Percentiles rank a stretch among this genome's conserved stretches.
These are phyloP conservation scores for Astreopora myriophthalma DNA, from an alignment of 64 coral and sea anemone species.

Conservation along the genomic window DNA sequence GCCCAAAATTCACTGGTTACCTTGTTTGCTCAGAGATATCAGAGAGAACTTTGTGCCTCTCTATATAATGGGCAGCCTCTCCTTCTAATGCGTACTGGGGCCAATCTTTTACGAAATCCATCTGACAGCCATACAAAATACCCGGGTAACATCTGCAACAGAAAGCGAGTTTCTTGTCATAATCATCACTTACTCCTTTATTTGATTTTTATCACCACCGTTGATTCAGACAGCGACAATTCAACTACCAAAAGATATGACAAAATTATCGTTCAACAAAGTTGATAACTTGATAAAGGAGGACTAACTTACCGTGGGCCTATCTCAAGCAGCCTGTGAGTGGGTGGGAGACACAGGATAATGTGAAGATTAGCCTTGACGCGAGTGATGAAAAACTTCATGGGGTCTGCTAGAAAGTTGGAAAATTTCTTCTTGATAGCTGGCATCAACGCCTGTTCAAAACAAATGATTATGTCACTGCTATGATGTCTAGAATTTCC, in stretches of 20 bases:
- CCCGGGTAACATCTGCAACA: conserved; percentile 76
- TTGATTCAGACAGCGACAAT: neutral
- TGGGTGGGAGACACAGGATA: conserved; percentile 90
- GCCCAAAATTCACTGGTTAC: neutral
- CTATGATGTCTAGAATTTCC: too few species aligned
- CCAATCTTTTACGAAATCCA: conserved; percentile 96
- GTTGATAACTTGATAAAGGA: too few species aligned
- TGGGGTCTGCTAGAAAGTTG: conserved; percentile 97
- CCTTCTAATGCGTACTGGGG: conserved; percentile 85
- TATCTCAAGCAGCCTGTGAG: conserved; percentile 77
- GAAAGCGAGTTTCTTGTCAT: too few species aligned
- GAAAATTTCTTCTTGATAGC: conserved; percentile 99
- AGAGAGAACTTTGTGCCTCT: conserved; percentile 66
- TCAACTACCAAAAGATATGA: neutral
- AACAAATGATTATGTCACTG: neutral
- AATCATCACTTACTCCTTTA: too few species aligned
- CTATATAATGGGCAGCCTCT: conserved; percentile 82
- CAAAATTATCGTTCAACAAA: neutral
- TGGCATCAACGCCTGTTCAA: conserved; percentile 92
- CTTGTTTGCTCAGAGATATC: conserved; percentile 70
- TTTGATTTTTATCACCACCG: too few species aligned
- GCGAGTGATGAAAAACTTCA: conserved; percentile 99
- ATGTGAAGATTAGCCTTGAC: conserved; percentile 97
- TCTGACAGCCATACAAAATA: conserved; percentile 90
- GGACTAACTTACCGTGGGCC: conserved; percentile 62